phyloP scores from a whole-genome alignment of 2,888 invertebrate genomes.

The Clusia tigrina region DNA sequence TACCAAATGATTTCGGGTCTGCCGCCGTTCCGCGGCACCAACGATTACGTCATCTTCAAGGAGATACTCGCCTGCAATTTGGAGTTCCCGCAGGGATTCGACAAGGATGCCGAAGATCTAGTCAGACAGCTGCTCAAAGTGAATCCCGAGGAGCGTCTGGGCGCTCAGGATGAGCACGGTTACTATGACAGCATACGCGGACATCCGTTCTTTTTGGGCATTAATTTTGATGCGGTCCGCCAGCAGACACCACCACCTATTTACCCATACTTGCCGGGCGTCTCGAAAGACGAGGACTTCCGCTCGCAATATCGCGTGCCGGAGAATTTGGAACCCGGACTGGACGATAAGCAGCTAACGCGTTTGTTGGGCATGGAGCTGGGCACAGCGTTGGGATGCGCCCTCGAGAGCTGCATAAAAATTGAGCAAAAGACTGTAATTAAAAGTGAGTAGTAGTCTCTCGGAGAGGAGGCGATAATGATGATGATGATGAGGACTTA shows the following conservation, averaged over 20 bases:
- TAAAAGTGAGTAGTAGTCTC: conserved; percentile 39
- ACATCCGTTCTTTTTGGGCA: conserved; percentile 85
- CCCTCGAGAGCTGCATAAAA: no score
- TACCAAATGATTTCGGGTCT: conserved; percentile 96
- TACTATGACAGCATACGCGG: conserved; percentile 83
- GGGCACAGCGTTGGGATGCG: conserved; percentile 51
- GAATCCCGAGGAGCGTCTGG: conserved; percentile 82
- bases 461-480: no score
- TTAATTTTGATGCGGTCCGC: conserved; percentile 83
- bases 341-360: conserved; percentile 83
- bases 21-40: conserved; percentile 90
- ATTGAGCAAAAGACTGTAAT: conserved; percentile 45
- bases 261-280: conserved; percentile 81
- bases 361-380: conserved; percentile 78
- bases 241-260: conserved; percentile 83
- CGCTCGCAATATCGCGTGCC: conserved; percentile 75
- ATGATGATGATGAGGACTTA: background rate
- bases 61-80: conserved; percentile 92
- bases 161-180: conserved; percentile 73
- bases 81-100: conserved; percentile 92
- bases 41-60: conserved; percentile 95
- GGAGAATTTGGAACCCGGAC: conserved; percentile 84
- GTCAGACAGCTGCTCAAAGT: conserved; percentile 85
- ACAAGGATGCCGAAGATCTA: conserved; percentile 84
- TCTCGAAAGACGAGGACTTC: conserved; percentile 72